phyloP scores from a whole-genome alignment of 1,140 invertebrate species.

The Drosophila ambigua region DNA sequence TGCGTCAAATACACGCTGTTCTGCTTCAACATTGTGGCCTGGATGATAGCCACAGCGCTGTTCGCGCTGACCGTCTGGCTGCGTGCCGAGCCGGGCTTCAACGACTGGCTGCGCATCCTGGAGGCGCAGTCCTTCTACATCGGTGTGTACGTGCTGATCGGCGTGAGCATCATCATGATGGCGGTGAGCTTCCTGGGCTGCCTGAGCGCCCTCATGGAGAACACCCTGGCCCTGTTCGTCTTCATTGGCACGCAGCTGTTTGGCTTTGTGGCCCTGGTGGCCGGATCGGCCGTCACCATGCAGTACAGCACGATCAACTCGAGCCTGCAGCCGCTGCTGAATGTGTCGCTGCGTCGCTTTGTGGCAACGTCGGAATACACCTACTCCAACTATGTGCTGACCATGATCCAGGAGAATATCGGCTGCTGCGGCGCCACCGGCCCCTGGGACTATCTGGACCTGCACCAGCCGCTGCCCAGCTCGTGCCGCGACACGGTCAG shows the following conservation, averaged over 20 bases:
- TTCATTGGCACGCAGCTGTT: constrained; percentile 88
- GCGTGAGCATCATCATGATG: constrained; percentile 88
- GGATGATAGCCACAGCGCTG: constrained; percentile 89
- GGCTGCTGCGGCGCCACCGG: constrained; percentile 94
- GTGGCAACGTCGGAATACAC: constrained; percentile 87
- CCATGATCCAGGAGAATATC: constrained; percentile 93
- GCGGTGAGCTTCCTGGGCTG: constrained; percentile 90
- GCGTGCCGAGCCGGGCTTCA: constrained; percentile 90
- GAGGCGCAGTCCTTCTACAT: constrained; percentile 91
- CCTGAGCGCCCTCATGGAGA: constrained; percentile 89
- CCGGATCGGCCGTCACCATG: constrained; percentile 90
- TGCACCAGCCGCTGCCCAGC: constrained; percentile 90
- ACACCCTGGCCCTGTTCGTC: constrained; percentile 85
- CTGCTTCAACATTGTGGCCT: constrained; percentile 88
- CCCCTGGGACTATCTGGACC: constrained; percentile 90
- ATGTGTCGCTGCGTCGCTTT: constrained; percentile 88
- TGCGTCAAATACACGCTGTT: constrained; percentile 89
- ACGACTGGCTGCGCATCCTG: constrained; percentile 91
- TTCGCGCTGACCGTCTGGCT: constrained; percentile 92
- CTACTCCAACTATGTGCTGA: constrained; percentile 87
- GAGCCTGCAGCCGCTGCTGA: constrained; percentile 89
- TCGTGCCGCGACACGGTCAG: constrained; percentile 94
- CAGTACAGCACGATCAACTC: constrained; percentile 92
- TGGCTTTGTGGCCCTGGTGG: constrained; percentile 88
- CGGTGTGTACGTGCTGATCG: constrained; percentile 91